These are phyloP conservation scores for Bruchidius siliquastri DNA, from an alignment of 2,888 invertebrate species.

Conservation along the genomic window DNA sequence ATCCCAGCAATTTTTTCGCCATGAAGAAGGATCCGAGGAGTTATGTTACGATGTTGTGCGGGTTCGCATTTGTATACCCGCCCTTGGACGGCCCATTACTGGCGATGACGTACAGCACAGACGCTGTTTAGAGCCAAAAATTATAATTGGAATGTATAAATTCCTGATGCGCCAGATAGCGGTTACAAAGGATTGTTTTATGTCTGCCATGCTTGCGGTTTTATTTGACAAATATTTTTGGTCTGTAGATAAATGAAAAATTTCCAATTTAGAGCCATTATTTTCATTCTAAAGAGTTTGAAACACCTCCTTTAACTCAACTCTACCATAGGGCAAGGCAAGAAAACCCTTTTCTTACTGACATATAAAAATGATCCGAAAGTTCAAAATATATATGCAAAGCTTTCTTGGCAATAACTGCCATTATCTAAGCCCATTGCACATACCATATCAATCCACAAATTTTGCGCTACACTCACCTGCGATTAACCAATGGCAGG, in stretches of 20 bases:
- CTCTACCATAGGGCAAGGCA: no score
- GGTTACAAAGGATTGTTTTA: not conserved
- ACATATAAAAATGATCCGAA: no score
- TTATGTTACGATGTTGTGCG: slow-evolving; percentile 35
- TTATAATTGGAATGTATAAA: slow-evolving; percentile 39
- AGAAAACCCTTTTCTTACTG: no score
- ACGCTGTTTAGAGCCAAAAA: slow-evolving; percentile 36
- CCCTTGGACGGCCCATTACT: slow-evolving; percentile 23
- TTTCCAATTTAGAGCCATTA: no score
- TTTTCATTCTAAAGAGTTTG: no score
- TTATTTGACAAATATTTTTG: not conserved
- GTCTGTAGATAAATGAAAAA: not conserved
- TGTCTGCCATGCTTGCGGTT: not conserved
- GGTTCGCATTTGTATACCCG: slow-evolving; percentile 26
- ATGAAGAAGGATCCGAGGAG: slow-evolving; percentile 26
- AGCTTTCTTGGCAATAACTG: no score
- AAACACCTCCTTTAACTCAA: no score
- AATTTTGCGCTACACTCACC: no score
- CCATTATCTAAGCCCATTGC: no score
- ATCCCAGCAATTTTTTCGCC: slow-evolving; percentile 23
- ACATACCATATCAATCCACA: no score
- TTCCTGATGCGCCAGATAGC: slow-evolving; percentile 14
- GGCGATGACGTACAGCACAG: slow-evolving; percentile 29
- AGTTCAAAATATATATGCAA: no score
- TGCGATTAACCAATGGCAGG: no score